Percentiles rank a stretch among this genome's conserved stretches.
These are phyloP conservation scores for Ellobium chinense DNA, from an alignment of 2,888 invertebrate species.

Conservation along the genomic window DNA sequence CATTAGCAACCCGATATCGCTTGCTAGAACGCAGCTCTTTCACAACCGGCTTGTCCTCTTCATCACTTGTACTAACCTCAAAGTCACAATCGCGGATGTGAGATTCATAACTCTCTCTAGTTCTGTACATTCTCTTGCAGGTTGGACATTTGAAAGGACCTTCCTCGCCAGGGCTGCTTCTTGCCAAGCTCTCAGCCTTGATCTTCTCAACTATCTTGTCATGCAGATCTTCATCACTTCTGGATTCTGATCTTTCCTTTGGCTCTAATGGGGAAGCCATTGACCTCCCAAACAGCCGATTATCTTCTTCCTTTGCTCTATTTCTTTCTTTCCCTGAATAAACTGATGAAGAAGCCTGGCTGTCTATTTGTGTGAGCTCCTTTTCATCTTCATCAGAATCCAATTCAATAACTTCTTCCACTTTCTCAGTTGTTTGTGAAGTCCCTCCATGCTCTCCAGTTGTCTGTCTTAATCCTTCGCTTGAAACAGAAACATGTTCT, in stretches of 20 bases:
- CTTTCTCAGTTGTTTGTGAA: no score
- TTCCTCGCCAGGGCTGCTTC: slow-evolving; percentile 71
- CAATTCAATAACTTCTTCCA: background rate
- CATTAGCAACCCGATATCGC: background rate
- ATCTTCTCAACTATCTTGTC: slow-evolving; percentile 40
- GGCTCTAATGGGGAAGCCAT: background rate
- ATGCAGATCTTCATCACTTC: slow-evolving; percentile 24
- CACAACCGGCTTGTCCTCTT: slow-evolving; percentile 54
- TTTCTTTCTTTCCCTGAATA: background rate
- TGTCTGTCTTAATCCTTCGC: no score
- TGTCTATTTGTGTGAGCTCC: background rate
- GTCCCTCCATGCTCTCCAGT: no score
- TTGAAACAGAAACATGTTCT: no score
- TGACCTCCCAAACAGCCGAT: no score
- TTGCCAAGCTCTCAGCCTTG: slow-evolving; percentile 72
- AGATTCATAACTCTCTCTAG: slow-evolving; percentile 76
- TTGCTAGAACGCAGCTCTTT: slow-evolving; percentile 23
- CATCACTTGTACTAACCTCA: slow-evolving; percentile 78
- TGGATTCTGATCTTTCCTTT: background rate
- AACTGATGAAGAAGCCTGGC: background rate
- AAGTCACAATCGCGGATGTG: slow-evolving; percentile 78
- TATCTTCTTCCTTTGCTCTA: background rate
- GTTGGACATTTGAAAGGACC: slow-evolving; percentile 90
- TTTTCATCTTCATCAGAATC: slow-evolving; percentile 22
- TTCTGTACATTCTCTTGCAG: slow-evolving; percentile 85